A percentile compares a stretch with the other conserved stretches of the same genome.
phyloP scores from a whole-genome alignment of 2,797 vertebrate species.

The Melanotaenia maccullochi region DNA sequence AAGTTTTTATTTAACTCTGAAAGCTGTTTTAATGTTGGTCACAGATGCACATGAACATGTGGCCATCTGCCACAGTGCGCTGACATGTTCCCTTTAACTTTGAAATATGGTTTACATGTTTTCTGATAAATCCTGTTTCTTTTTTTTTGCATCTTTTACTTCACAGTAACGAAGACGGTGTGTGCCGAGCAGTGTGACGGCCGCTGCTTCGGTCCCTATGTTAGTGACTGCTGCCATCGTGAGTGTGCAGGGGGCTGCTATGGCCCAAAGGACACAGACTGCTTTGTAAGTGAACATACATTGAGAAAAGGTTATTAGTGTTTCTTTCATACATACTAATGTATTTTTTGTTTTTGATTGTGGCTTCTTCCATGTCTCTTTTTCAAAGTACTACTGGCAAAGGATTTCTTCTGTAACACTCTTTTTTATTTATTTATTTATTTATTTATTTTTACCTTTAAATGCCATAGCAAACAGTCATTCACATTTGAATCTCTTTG shows the following conservation, averaged over 20 bases:
- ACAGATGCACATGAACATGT: not conserved
- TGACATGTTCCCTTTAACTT: not conserved
- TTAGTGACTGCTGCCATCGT: conserved; percentile 97
- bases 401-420: not conserved
- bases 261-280: conserved; percentile 97
- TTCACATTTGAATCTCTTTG: conserved; percentile 38
- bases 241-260: conserved; percentile 97
- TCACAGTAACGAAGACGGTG: conserved; percentile 94
- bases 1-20: no score
- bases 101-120: not conserved
- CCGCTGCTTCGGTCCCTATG: conserved; percentile 94
- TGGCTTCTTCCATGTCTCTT: conserved; percentile 7
- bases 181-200: conserved; percentile 97
- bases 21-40: not conserved
- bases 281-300: conserved; percentile 88
- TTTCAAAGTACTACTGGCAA: conserved; percentile 7
- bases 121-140: conserved; percentile 5
- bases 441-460: conserved; percentile 24
- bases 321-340: not conserved
- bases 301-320: not conserved
- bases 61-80: no score
- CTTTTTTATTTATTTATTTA: not conserved
- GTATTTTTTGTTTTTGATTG: conserved; percentile 5
- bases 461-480: conserved; percentile 49
- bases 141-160: conserved; percentile 30